These are phyloP conservation scores for Setophaga kirtlandii DNA, from an alignment of 2,113 vertebrate species.

Conservation along the genomic window DNA sequence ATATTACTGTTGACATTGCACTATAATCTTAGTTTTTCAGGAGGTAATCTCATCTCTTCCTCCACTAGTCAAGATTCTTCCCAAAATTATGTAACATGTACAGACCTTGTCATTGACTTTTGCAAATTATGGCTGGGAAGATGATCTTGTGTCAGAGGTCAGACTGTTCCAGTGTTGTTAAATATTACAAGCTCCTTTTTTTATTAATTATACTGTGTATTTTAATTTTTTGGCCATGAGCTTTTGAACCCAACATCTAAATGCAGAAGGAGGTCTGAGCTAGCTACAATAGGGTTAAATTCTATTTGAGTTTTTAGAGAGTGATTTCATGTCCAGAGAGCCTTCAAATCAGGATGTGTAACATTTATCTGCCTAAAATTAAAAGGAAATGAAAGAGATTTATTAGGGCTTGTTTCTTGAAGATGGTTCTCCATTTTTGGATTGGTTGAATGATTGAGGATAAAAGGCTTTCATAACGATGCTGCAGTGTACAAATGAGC, in stretches of 20 bases:
- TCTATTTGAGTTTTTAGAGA: not conserved
- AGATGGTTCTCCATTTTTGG: conserved; percentile 25
- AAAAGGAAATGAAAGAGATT: conserved; percentile 65
- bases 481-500: conserved; percentile 44
- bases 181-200: not conserved
- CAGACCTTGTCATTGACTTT: not conserved
- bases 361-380: conserved; percentile 65
- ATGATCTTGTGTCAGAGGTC: not conserved
- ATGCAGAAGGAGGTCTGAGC: not conserved
- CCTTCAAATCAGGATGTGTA: conserved; percentile 27
- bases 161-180: not conserved
- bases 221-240: not conserved
- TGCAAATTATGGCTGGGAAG: not conserved
- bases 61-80: not conserved
- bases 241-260: not conserved
- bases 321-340: conserved; percentile 33
- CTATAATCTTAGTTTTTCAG: not conserved
- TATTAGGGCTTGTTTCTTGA: conserved; percentile 65
- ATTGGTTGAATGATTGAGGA: conserved; percentile 41
- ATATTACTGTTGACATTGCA: not conserved
- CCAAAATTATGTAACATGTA: not conserved
- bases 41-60: not conserved
- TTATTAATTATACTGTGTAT: not conserved
- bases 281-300: conserved; percentile 35
- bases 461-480: conserved; percentile 49